Evolutionary conservation across 2,888 invertebrate species (phyloP).

Genomic region (Amphipoea lucens): DNA sequence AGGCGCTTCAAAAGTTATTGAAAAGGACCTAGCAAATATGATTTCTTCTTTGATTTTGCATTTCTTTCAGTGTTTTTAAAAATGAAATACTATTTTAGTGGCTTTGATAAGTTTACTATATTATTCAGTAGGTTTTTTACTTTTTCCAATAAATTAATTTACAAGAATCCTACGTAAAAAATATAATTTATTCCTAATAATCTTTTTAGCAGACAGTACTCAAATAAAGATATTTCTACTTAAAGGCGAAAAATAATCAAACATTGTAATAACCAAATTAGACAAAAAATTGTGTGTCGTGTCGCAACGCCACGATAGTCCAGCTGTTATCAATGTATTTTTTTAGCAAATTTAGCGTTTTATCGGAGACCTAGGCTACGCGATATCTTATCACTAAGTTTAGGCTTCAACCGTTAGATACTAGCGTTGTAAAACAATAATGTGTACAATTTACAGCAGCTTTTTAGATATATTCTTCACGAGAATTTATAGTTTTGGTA

Average conservation of each 20-base stretch:
- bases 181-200: neutral
- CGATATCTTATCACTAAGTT: constrained; percentile 84
- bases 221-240: neutral
- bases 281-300: constrained; percentile 41
- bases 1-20: neutral
- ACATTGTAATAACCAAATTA: constrained; percentile 55
- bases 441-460: constrained; percentile 36
- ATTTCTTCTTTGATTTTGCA: neutral
- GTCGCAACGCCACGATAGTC: constrained; percentile 76
- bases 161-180: neutral
- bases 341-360: constrained; percentile 87
- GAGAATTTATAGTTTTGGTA: neutral
- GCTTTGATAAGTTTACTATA: neutral
- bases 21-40: neutral
- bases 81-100: neutral
- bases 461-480: constrained; percentile 4
- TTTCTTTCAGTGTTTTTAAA: neutral
- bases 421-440: constrained; percentile 56
- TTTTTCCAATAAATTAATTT: neutral
- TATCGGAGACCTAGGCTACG: constrained; percentile 87
- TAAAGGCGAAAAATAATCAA: constrained; percentile 19
- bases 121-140: neutral
- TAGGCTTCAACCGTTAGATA: constrained; percentile 76
- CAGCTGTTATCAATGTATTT: constrained; percentile 78
- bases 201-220: neutral